Base-by-base conservation (phyloP, 2,888 invertebrate species). In the Netelia virgata region DNA sequence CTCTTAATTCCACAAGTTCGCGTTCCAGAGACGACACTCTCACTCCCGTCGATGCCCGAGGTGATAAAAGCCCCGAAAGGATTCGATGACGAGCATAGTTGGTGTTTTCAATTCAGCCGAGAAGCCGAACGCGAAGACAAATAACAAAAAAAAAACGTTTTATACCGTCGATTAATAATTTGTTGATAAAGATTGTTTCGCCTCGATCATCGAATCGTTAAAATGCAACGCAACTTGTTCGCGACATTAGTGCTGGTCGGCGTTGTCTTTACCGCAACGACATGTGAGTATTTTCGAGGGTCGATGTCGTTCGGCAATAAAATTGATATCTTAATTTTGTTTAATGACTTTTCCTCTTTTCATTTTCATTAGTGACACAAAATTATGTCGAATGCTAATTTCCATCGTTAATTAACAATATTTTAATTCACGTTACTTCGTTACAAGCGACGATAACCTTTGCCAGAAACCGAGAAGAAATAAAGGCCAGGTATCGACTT, bases 21-120 rank as follows among this genome's bases (percentile, higher is more conserved):
- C 61, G 74, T 76, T 41, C 69, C 75, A 66, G 50, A 81, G 76
- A 78, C 81, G 47, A 85, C 73, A 82, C 84, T 86, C 87, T 88
- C 86, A 85, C 85, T 86, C 87, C 75, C 53, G 61, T 84, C 78
- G 84, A 80, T 72, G 68, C 47, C 85, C 85, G 86, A 91, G 89
- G 88, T 91, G 88, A 91, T 91, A 91, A 91, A 91, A 91, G 90
- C 87, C 84, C 84, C 87, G 76, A 78, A 87, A 86, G 85, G 78
- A 75, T 82, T 85, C 79, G 47, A 75, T 74, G 36, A 69, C 69
- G 47, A 80, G 86, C 87, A 87, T 90, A 90, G 91, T 91, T 88
- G 61, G 88, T 84, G 84, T 86, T 88, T 88, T 82, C 84, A 83
- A 82, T 87, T 88, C 88, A 86, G 76, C n/a, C 85, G 85, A 84